Conservation (phyloP, 2,888 invertebrate species). For the Sceliomorpha sp. region DNA sequence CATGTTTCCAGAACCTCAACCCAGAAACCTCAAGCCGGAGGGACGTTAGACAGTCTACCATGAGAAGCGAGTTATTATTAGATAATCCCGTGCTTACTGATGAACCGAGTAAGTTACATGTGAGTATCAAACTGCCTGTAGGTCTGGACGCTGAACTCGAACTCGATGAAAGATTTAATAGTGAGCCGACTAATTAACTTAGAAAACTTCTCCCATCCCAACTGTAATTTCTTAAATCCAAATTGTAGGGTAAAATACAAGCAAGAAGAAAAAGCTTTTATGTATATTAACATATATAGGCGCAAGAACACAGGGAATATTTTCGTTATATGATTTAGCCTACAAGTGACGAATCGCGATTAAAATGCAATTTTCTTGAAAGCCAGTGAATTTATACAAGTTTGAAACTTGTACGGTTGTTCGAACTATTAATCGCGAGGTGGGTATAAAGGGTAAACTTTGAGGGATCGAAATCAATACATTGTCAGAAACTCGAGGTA, state of each 20-base stretch:
- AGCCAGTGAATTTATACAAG: no score
- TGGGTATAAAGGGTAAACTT: slow-evolving; percentile 25
- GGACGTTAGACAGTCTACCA: slow-evolving; percentile 7
- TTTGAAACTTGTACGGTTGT: no score
- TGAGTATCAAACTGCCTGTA: slow-evolving; percentile 4
- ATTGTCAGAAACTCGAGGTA: slow-evolving; percentile 44
- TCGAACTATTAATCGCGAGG: slow-evolving; percentile 5
- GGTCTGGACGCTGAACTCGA: slow-evolving; percentile 1
- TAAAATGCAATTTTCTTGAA: no score
- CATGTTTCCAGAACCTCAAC: background rate
- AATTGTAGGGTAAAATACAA: no score
- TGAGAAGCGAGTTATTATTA: slow-evolving; percentile 29
- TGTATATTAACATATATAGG: no score
- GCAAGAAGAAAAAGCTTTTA: no score
- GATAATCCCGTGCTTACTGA: slow-evolving; percentile 24
- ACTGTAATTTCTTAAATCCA: no score
- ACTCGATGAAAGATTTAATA: background rate
- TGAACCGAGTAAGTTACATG: slow-evolving; percentile 22
- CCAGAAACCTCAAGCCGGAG: slow-evolving; percentile 4
- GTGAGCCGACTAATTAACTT: background rate
- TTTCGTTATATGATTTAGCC: no score
- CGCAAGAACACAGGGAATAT: no score
- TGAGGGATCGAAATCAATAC: slow-evolving; percentile 37
- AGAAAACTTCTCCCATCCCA: no score
- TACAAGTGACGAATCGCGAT: no score